phyloP scores from a whole-genome alignment of 2,888 invertebrate genomes.

The Synanthedon andrenaeformis region DNA sequence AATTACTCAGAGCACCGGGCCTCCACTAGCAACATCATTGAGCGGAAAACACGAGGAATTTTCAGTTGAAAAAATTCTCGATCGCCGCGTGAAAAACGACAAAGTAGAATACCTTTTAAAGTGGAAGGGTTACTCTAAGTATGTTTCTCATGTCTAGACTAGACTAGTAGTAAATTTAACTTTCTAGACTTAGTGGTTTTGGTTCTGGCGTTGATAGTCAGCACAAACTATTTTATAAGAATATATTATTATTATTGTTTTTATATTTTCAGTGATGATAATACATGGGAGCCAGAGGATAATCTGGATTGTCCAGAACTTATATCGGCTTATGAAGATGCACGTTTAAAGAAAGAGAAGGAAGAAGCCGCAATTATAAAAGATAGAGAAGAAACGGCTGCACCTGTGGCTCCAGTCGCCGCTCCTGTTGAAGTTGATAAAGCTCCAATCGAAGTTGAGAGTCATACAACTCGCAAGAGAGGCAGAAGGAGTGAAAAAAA shows the following conservation, averaged over 20 bases:
- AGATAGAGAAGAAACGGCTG: slow-evolving; percentile 6
- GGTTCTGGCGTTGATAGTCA: too few relatives aligned
- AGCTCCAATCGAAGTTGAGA: slow-evolving; percentile 24
- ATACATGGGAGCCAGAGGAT: slow-evolving; percentile 88
- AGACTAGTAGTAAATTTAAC: background rate
- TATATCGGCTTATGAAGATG: slow-evolving; percentile 79
- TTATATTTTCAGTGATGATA: slow-evolving; percentile 71
- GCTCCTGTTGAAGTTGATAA: slow-evolving; percentile 11
- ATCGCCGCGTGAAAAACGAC: slow-evolving; percentile 75
- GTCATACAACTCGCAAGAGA: slow-evolving; percentile 32
- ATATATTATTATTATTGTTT: too few relatives aligned
- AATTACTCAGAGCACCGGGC: background rate
- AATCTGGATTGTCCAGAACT: slow-evolving; percentile 83
- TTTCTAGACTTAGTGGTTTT: too few relatives aligned
- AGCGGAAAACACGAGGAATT: slow-evolving; percentile 73
- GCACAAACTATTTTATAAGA: too few relatives aligned
- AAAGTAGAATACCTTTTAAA: slow-evolving; percentile 76
- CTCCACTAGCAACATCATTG: slow-evolving; percentile 15
- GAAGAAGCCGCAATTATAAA: slow-evolving; percentile 19
- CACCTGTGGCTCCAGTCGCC: slow-evolving; percentile 11
- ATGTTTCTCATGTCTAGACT: slow-evolving; percentile 24
- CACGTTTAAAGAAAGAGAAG: slow-evolving; percentile 54
- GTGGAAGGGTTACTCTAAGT: slow-evolving; percentile 77
- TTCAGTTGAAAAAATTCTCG: slow-evolving; percentile 81
- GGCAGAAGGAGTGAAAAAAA: slow-evolving; percentile 20